These are phyloP conservation scores for Leuciscus waleckii DNA, from an alignment of 2,797 vertebrate genomes.

Conservation along the genomic window DNA sequence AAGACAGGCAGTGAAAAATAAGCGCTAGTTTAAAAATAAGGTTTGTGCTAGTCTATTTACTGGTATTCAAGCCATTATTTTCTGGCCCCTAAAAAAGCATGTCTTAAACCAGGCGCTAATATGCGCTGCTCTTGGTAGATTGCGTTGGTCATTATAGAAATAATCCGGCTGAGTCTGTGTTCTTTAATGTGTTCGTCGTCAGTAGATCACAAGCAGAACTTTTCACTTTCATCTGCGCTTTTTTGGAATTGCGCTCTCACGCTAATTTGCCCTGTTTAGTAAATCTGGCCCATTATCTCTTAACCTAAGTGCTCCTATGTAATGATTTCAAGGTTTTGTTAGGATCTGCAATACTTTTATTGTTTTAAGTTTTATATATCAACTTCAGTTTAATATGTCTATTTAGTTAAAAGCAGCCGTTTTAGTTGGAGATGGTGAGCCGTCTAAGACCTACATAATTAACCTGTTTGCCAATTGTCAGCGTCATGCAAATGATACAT, in stretches of 20 bases:
- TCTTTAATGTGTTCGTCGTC: background rate
- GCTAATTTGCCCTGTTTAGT: background rate
- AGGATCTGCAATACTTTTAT: background rate
- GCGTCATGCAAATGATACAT: background rate
- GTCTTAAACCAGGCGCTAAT: no score
- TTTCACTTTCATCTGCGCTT: background rate
- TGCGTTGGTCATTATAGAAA: background rate
- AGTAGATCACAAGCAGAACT: background rate
- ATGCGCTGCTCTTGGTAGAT: background rate
- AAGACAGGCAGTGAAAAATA: background rate
- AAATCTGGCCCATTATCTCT: background rate
- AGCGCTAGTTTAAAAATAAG: no score
- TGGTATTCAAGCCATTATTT: background rate
- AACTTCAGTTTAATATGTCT: background rate
- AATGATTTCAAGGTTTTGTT: background rate
- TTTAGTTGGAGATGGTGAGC: background rate
- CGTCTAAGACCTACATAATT: background rate
- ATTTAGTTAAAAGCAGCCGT: no score
- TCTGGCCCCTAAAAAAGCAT: background rate
- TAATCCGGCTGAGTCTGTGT: background rate
- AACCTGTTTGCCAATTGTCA: slow-evolving; percentile 7
- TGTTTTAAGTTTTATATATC: background rate
- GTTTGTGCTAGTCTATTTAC: background rate
- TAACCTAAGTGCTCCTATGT: background rate
- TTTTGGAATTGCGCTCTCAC: background rate